These are phyloP conservation scores for Eulemur mongoz DNA, from an alignment of 2,797 vertebrate genomes.

Conservation along the genomic window DNA sequence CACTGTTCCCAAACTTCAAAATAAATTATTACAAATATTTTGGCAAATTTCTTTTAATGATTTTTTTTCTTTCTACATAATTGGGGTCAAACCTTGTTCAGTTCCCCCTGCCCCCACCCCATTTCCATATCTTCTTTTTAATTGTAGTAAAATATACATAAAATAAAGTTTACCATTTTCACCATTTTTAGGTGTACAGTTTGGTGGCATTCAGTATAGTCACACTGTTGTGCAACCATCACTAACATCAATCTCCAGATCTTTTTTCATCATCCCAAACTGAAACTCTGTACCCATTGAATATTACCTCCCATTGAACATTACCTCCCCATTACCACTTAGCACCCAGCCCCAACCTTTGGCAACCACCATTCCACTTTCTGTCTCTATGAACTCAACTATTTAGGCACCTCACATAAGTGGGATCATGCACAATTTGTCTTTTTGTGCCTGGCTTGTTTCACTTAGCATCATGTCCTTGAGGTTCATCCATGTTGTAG, in stretches of 20 bases:
- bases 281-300: background rate
- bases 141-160: background rate
- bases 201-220: background rate
- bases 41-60: background rate
- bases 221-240: background rate
- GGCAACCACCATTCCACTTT: background rate
- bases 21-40: background rate
- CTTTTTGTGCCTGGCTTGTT: background rate
- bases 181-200: background rate
- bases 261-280: background rate
- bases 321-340: background rate
- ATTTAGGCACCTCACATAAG: background rate
- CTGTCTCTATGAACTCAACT: no score
- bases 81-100: background rate
- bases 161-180: background rate
- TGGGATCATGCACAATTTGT: background rate
- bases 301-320: background rate
- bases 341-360: fast-evolving
- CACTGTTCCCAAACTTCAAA: background rate
- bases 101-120: background rate
- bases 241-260: background rate
- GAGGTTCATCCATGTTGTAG: background rate
- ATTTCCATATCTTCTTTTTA: background rate
- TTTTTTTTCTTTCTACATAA: background rate
- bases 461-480: background rate